phyloP scores from a whole-genome alignment of 2,888 invertebrate species.

The Mechanitis messenoides region DNA sequence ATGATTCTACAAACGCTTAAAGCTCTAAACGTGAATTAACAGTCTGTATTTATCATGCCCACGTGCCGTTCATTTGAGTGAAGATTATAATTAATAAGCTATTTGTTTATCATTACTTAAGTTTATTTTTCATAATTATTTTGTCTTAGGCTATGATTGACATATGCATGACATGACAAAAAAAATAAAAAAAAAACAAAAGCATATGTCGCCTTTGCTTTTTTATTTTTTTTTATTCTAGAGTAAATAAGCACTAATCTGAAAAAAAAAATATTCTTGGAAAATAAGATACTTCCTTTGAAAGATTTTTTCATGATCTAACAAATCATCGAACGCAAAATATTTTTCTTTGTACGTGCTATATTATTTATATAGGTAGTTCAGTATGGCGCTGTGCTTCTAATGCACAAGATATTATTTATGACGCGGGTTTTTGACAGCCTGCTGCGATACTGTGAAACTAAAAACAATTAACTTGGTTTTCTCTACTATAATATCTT shows the following conservation, averaged over 20 bases:
- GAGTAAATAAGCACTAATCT: background rate
- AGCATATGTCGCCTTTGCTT: background rate
- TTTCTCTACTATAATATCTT: too few relatives aligned
- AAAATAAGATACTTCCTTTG: too few relatives aligned
- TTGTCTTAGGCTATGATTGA: background rate
- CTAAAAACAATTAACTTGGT: background rate
- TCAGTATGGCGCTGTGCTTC: constrained; percentile 3
- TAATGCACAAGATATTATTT: background rate
- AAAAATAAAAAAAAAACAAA: too few relatives aligned
- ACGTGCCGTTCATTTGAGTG: constrained; percentile 18
- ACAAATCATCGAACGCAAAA: too few relatives aligned
- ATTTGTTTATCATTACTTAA: background rate
- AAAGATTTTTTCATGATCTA: too few relatives aligned
- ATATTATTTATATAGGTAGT: background rate
- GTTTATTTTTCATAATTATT: background rate
- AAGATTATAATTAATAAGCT: background rate
- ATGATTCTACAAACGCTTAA: constrained; percentile 42
- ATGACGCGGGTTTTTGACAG: background rate
- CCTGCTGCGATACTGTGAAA: background rate
- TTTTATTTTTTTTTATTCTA: background rate
- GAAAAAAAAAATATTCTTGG: too few relatives aligned
- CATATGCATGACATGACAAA: too few relatives aligned
- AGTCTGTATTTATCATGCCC: constrained; percentile 19
- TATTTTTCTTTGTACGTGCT: background rate
- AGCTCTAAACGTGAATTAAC: constrained; percentile 34